Base-by-base conservation (phyloP, 2,113 vertebrate species). In the Chunga burmeisteri region DNA sequence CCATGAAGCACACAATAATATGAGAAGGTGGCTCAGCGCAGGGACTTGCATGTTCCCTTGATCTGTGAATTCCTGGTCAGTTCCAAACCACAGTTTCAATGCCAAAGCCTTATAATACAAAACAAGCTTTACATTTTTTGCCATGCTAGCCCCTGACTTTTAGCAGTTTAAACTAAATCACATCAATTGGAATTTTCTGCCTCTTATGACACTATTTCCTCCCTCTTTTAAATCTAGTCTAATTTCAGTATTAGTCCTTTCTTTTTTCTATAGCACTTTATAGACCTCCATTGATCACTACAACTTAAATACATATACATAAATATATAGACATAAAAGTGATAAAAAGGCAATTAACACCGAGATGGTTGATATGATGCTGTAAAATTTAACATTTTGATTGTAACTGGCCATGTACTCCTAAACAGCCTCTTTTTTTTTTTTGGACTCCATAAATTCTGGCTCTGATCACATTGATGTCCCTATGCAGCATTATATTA, bases 281-380 rank as follows among this genome's bases (percentile, higher is more conserved):
- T 10, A 92, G 67, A 52, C 9, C 29, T 88, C 25, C 34, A 72
- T 11, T 70, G 11, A 92, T 36, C 40, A 34, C 27, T 29, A 32
- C 0, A 8, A 73, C 16, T 86, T 66, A 83, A 74, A 72, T 23
- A 32, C 4, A 46, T 11, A 29, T 5, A 70, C 0, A 0, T 3
- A 89, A 81, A 78, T 30, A 80, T 5, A 84, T 0, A 81, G 32
- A 55, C 9, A 80, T 40, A 38, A 14, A 74, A 47, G 14, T 63
- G 21, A 85, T 71, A n/a, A 78, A 83, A 94, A 66, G 34, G n/a
- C 11, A 91, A 1, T 16, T 16, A 78, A 20, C 25, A 73, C 8
- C 5, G 42, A 71, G 21, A 87, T 30, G 13, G 25, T 11, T 18
- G 17, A 74, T 62, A 70, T 0, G 2, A 84, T 0, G 0, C 21